Conservation (phyloP, 2,888 invertebrate species). For the Caenorhabditis virilis region DNA sequence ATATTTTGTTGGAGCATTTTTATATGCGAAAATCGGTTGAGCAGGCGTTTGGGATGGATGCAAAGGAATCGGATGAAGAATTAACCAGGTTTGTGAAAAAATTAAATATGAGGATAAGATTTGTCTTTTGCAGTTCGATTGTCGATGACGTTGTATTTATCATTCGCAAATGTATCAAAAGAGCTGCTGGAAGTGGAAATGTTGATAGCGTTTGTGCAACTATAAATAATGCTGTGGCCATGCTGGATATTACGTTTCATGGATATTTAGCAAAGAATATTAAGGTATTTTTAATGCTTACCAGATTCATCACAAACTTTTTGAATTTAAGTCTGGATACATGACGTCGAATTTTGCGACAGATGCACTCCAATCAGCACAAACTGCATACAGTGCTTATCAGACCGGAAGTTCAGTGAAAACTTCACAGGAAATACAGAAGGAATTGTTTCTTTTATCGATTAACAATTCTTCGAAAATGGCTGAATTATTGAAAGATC, state of each 20-base stretch:
- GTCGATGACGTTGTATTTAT: constrained; percentile 98
- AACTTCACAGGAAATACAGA: constrained; percentile 58
- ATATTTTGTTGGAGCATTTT: constrained; percentile 88
- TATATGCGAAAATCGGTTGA: constrained; percentile 92
- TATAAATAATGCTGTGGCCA: constrained; percentile 87
- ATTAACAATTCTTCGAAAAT: constrained; percentile 89
- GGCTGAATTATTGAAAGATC: constrained; percentile 85
- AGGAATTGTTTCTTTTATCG: constrained; percentile 75
- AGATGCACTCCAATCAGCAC: constrained; percentile 64
- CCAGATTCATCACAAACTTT: no score
- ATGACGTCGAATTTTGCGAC: constrained; percentile 62
- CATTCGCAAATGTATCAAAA: constrained; percentile 89
- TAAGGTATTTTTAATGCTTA: no score
- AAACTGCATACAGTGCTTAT: constrained; percentile 63
- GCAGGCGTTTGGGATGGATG: constrained; percentile 85
- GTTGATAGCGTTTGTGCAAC: constrained; percentile 90
- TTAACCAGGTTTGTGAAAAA: constrained; percentile 74
- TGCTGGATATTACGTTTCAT: constrained; percentile 84
- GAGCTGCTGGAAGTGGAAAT: constrained; percentile 87
- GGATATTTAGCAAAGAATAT: constrained; percentile 75
- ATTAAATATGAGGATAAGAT: background rate
- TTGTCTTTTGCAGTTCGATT: constrained; percentile 78
- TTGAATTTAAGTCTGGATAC: constrained; percentile 55
- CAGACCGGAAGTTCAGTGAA: constrained; percentile 51
- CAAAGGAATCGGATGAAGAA: constrained; percentile 74